Conservation (phyloP, 1,140 invertebrate species). For the Helicoverpa zea region DNA sequence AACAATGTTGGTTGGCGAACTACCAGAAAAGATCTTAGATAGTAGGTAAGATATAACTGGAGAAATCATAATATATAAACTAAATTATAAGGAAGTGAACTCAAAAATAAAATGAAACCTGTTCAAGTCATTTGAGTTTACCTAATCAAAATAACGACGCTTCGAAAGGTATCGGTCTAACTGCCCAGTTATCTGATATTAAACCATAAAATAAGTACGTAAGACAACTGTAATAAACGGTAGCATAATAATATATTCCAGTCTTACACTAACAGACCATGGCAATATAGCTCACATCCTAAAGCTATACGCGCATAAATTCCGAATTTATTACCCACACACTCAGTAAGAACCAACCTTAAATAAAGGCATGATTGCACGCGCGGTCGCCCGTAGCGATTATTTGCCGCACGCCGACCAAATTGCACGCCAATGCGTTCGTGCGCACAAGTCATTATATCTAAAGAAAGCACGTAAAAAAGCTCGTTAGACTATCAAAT, state of each 20-base stretch:
- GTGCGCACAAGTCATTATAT: conserved; percentile 76
- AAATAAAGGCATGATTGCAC: conserved; percentile 67
- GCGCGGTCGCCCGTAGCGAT: conserved; percentile 69
- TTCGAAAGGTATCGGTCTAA: neutral
- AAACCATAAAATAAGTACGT: neutral
- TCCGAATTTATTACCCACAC: conserved; percentile 18
- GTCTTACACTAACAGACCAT: neutral
- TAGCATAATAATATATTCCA: neutral
- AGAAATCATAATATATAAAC: too few relatives aligned
- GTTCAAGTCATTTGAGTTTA: too few relatives aligned
- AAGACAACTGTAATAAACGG: neutral
- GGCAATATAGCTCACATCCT: neutral
- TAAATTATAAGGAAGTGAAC: too few relatives aligned
- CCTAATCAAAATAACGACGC: neutral
- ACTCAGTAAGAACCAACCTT: conserved; percentile 40
- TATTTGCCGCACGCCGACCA: conserved; percentile 83
- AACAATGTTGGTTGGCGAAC: neutral
- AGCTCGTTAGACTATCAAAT: conserved; percentile 66
- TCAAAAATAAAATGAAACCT: too few relatives aligned
- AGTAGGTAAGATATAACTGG: too few relatives aligned
- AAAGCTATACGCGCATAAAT: neutral
- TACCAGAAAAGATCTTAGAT: too few relatives aligned
- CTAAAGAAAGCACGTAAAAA: conserved; percentile 67
- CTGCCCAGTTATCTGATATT: neutral
- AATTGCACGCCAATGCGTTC: conserved; percentile 74